Conservation (phyloP, 1,140 invertebrate genomes). For the Lucilia sericata region DNA sequence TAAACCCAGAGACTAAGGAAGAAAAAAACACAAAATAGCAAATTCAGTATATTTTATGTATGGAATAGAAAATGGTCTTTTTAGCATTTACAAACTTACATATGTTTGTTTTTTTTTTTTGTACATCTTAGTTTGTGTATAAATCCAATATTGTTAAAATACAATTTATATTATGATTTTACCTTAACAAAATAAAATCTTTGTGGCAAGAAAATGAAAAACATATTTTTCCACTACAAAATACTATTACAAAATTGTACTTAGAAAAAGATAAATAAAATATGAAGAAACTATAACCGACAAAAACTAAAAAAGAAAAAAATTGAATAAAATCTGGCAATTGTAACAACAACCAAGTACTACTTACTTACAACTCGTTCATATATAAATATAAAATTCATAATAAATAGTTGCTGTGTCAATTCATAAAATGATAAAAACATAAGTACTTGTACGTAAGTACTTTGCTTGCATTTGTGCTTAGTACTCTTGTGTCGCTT, state of each 20-base stretch:
- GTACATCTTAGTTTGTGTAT: background rate
- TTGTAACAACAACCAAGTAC: background rate
- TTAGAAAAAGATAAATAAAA: constrained; percentile 3
- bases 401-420: constrained; percentile 25
- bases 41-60: constrained; percentile 10
- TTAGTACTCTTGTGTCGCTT: background rate
- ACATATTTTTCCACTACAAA: background rate
- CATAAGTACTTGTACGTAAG: background rate
- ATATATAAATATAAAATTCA: background rate
- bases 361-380: constrained; percentile 16
- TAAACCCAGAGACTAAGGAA: constrained; percentile 1
- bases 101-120: background rate
- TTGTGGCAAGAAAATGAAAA: background rate
- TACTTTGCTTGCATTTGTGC: no score
- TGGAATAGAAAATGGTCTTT: constrained; percentile 15
- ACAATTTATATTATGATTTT: constrained; percentile 26
- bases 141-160: constrained; percentile 27
- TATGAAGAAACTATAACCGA: background rate
- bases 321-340: background rate
- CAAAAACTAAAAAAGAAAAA: background rate
- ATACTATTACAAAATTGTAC: background rate
- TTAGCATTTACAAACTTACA: background rate
- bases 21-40: background rate
- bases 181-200: constrained; percentile 3
- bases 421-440: constrained; percentile 33